Conservation (phyloP, 2,888 invertebrate genomes). For the Euclidia mi region DNA sequence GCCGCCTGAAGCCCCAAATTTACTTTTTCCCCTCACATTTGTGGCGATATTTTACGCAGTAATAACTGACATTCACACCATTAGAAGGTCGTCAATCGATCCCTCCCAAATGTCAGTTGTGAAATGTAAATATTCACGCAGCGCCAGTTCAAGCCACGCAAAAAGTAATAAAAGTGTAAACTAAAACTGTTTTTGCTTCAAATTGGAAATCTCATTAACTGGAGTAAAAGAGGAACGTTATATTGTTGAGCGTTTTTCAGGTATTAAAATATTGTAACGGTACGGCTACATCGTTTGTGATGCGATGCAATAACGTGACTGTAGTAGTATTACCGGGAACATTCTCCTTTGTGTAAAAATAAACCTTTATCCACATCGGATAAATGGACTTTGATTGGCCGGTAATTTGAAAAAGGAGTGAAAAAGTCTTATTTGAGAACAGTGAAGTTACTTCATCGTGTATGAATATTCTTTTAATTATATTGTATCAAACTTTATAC, state of each 20-base stretch:
- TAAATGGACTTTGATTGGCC: too few species aligned
- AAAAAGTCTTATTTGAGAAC: too few species aligned
- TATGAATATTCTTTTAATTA: too few species aligned
- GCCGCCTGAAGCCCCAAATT: constrained; percentile 24
- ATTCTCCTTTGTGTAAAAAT: constrained; percentile 72
- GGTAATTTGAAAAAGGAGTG: too few species aligned
- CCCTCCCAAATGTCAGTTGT: constrained; percentile 13
- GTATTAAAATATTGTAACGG: constrained; percentile 50
- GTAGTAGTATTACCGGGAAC: constrained; percentile 68
- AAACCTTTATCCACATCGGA: constrained; percentile 56
- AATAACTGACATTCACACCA: constrained; percentile 21
- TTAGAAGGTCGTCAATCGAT: constrained; percentile 34
- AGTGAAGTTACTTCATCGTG: too few species aligned
- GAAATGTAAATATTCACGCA: constrained; percentile 18
- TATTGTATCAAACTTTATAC: too few species aligned
- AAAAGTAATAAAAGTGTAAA: constrained; percentile 16
- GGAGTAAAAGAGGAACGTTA: constrained; percentile 37
- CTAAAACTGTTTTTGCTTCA: constrained; percentile 15
- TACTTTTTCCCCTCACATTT: constrained; percentile 21
- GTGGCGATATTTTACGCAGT: constrained; percentile 30
- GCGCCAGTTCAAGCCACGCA: background rate
- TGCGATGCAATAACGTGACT: constrained; percentile 59
- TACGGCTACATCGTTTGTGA: constrained; percentile 45
- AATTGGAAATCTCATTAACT: constrained; percentile 50
- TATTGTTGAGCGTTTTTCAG: constrained; percentile 27